Base-by-base conservation (phyloP, 1,140 invertebrate genomes). In the Sycophaga agraensis region DNA sequence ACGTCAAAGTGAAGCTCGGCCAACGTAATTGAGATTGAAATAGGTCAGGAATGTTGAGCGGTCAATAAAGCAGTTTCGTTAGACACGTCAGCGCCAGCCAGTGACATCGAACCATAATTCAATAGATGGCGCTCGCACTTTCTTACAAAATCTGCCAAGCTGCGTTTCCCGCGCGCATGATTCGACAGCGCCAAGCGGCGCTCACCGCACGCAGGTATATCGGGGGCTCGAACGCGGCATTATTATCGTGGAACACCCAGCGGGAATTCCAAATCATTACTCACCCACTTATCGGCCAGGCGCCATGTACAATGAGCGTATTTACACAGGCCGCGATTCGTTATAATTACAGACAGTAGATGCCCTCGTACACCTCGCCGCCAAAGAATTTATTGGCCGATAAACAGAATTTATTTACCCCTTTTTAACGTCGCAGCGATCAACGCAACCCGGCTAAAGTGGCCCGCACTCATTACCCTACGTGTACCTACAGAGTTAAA, bases 261-360 rank as follows among this genome's bases (percentile, higher is more conserved):
- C 14, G 16, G 39, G 39, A 54, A 60, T 53, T 46, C 21, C 19
- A 28, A 34, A 60, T 60, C 49, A 50, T 60, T 60, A 54, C 40
- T 60, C 59, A 54, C 19, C 45, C 35, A 17, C 11, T 59, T 59
- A 59, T 59, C 57, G 43, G 16, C 17, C 12, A 51, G 48, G 46
- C 57, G 57, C 57, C 57, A 35, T 40, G 42, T 60, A 60, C 50
- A 60, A 54, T 60, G 59, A 53, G 35, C 39, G 46, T 60, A 60
- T 60, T 60, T 60, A 46, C 59, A 54, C 49, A 54, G 22, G n/a
- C 39, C 24, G n/a, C 26, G 59, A 61, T 54, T 61, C 59, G 50
- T 61, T 61, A 61, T 62, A 62, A 62, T 62, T 62, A 62, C 42
- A 55, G 51, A 62, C 34, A 62, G 59, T 24, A 22, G 51, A 62